Percentiles rank a stretch among this genome's conserved stretches.
These are phyloP conservation scores for Oceanodroma leucorhoa DNA, from an alignment of 2,797 vertebrate species.

Conservation along the genomic window DNA sequence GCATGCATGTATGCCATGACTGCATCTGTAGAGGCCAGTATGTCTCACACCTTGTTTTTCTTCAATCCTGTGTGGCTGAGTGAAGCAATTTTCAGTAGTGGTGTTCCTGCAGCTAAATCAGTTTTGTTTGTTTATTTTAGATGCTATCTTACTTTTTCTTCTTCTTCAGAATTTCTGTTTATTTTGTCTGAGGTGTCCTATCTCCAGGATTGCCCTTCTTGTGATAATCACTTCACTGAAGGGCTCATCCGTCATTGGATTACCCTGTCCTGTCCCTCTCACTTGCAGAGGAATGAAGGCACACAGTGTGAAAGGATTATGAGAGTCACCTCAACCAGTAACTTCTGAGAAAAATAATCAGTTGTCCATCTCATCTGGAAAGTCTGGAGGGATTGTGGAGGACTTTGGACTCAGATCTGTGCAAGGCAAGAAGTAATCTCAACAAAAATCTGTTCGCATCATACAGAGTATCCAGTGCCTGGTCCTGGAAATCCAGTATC, in stretches of 20 bases:
- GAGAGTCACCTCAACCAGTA: neutral
- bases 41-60: neutral
- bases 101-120: neutral
- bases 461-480: neutral
- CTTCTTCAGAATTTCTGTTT: neutral
- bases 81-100: neutral
- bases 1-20: fast-evolving
- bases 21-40: neutral
- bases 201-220: neutral
- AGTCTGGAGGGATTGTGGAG: neutral
- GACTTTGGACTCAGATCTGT: neutral
- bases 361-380: neutral
- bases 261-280: neutral
- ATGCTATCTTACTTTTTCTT: neutral
- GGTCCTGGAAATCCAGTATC: neutral
- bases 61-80: neutral
- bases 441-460: neutral
- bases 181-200: neutral
- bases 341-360: neutral
- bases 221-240: neutral
- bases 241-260: neutral
- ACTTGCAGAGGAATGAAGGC: neutral
- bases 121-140: neutral
- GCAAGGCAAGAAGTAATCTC: neutral
- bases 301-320: neutral